These are phyloP conservation scores for Plectrocnemia conspersa DNA, from an alignment of 1,140 invertebrate species.

Conservation along the genomic window DNA sequence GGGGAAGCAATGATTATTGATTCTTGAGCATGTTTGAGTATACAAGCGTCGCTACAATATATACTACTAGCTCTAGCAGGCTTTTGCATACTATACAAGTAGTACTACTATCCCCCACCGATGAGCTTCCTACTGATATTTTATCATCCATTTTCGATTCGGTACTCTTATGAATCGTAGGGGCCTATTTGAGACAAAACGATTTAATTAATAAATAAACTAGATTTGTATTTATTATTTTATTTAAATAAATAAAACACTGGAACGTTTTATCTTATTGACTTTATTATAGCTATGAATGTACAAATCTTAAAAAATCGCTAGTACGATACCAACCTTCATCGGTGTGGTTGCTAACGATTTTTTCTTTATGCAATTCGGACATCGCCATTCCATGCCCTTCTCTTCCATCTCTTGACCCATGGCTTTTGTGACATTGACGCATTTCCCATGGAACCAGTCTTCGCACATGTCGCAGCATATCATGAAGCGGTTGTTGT, in stretches of 20 bases:
- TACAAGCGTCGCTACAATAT: conserved; percentile 86
- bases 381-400: conserved; percentile 87
- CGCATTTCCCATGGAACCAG: conserved; percentile 96
- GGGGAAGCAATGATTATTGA: conserved; percentile 52
- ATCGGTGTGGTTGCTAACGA: conserved; percentile 39
- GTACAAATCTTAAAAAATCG: no score
- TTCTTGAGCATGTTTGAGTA: conserved; percentile 76
- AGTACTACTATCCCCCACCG: conserved; percentile 42
- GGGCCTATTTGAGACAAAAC: conserved; percentile 9
- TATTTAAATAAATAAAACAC: no score
- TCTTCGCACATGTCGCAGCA: conserved; percentile 94
- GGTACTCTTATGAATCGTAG: conserved; percentile 23
- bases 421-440: conserved; percentile 87
- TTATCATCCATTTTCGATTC: conserved; percentile 25
- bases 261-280: no score
- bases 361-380: conserved; percentile 71
- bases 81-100: conserved; percentile 72
- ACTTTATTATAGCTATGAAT: no score
- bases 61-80: conserved; percentile 63
- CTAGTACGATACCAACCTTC: conserved; percentile 24
- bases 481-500: conserved; percentile 97
- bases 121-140: conserved; percentile 14
- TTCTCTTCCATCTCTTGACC: conserved; percentile 85
- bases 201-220: no score
- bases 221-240: conserved; percentile 1